A percentile compares a stretch with the other conserved stretches of the same genome.
Evolutionary conservation across 2,888 invertebrate genomes (phyloP).

Genomic region (Vesta saturnalis): DNA sequence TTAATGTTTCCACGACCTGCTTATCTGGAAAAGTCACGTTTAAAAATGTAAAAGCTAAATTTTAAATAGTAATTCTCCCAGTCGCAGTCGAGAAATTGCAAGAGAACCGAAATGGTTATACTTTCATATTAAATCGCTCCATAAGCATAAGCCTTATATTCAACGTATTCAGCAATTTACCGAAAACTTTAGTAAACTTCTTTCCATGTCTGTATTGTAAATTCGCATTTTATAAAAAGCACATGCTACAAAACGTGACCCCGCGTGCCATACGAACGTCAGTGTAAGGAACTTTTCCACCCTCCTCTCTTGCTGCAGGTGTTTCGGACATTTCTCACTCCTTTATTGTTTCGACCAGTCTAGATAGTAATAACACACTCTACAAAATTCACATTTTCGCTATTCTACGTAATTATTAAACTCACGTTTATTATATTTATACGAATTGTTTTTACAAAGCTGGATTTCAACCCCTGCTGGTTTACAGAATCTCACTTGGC

Average conservation of each 20-base stretch:
- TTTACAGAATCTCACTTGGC: constrained; percentile 15
- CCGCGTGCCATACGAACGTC: constrained; percentile 31
- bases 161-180: constrained; percentile 38
- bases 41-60: constrained; percentile 36
- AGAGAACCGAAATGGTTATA: constrained; percentile 28
- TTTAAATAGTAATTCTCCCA: constrained; percentile 38
- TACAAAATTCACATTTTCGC: constrained; percentile 20
- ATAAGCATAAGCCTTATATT: constrained; percentile 34
- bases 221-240: constrained; percentile 44
- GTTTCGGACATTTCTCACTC: constrained; percentile 42
- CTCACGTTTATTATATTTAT: constrained; percentile 12
- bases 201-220: constrained; percentile 42
- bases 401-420: constrained; percentile 23
- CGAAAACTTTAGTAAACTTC: constrained; percentile 34
- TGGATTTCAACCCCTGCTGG: constrained; percentile 5
- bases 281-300: constrained; percentile 31
- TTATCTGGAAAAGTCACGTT: constrained; percentile 25
- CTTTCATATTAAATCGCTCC: constrained; percentile 39
- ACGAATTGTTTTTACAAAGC: constrained; percentile 5
- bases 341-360: constrained; percentile 37
- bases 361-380: constrained; percentile 36
- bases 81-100: constrained; percentile 29
- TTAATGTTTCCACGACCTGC: constrained; percentile 18
- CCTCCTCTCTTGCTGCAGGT: constrained; percentile 42
- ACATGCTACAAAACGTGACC: constrained; percentile 42